These are phyloP conservation scores for Agrochola macilenta DNA, from an alignment of 2,888 invertebrate species.

Conservation along the genomic window DNA sequence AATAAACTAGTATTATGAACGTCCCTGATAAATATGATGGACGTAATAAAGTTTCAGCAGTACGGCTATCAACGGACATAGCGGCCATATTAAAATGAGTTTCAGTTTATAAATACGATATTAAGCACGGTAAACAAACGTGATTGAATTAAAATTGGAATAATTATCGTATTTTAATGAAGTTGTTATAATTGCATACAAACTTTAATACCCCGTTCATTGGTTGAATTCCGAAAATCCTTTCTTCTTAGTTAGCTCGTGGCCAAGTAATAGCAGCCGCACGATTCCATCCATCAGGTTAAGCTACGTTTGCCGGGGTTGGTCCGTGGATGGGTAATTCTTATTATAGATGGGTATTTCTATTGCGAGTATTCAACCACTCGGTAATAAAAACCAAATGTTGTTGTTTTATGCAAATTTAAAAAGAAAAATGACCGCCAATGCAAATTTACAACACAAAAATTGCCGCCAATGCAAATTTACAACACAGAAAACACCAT, in stretches of 20 bases:
- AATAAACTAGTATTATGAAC: conserved; percentile 21
- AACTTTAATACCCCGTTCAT: no score
- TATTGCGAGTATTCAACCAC: neutral
- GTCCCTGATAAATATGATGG: conserved; percentile 19
- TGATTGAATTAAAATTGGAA: conserved; percentile 14
- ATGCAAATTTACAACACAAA: conserved; percentile 10
- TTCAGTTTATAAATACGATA: conserved; percentile 7
- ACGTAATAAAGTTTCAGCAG: conserved; percentile 13
- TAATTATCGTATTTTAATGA: conserved; percentile 14
- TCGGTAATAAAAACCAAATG: neutral
- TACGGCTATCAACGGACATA: neutral
- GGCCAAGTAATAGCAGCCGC: no score
- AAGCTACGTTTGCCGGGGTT: no score
- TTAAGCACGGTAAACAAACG: neutral
- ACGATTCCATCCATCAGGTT: no score
- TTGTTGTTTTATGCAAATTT: no score
- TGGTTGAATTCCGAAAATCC: no score
- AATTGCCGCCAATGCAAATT: no score
- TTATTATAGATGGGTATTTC: neutral
- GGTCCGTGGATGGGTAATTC: no score
- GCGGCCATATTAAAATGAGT: neutral
- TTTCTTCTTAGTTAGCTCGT: no score
- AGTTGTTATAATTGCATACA: neutral
- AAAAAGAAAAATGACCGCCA: neutral
- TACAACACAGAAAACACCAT: conserved; percentile 15